Evolutionary conservation across 1,140 invertebrate genomes (phyloP).

Genomic region (Drosophila tropicalis): DNA sequence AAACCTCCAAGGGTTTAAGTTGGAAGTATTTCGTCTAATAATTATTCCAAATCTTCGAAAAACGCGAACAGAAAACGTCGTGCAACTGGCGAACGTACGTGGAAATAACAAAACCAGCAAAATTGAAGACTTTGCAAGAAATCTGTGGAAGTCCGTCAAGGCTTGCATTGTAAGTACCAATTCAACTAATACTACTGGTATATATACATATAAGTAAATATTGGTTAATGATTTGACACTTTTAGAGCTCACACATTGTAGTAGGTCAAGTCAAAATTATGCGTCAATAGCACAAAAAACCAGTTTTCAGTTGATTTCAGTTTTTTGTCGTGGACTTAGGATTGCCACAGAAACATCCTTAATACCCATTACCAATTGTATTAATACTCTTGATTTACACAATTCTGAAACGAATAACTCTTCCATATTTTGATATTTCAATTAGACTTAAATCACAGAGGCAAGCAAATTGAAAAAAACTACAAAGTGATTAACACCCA

Average conservation of each 20-base stretch:
- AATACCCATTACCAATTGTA: no score
- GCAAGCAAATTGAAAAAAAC: constrained; percentile 7
- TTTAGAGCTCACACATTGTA: no score
- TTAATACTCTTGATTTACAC: not conserved
- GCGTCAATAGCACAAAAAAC: no score
- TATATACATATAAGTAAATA: no score
- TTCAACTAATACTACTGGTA: not conserved
- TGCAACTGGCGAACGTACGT: constrained; percentile 78
- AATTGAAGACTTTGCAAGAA: constrained; percentile 83
- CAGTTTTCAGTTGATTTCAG: not conserved
- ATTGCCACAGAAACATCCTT: no score
- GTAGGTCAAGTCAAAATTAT: no score
- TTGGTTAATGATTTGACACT: no score
- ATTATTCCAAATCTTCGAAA: constrained; percentile 2
- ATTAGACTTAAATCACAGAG: not conserved
- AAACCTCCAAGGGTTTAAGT: constrained; percentile 5
- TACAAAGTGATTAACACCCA: constrained; percentile 67
- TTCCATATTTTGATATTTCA: not conserved
- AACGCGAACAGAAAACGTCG: constrained; percentile 42
- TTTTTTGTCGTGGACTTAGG: no score
- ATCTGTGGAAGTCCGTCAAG: constrained; percentile 83
- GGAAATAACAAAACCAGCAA: constrained; percentile 82
- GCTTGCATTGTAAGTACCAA: constrained; percentile 83
- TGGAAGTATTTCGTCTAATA: constrained; percentile 23
- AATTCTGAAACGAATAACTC: not conserved